A percentile compares a stretch with the other conserved stretches of the same genome.
phyloP scores from a whole-genome alignment of 2,113 vertebrate genomes.

The Pungitius pungitius region DNA sequence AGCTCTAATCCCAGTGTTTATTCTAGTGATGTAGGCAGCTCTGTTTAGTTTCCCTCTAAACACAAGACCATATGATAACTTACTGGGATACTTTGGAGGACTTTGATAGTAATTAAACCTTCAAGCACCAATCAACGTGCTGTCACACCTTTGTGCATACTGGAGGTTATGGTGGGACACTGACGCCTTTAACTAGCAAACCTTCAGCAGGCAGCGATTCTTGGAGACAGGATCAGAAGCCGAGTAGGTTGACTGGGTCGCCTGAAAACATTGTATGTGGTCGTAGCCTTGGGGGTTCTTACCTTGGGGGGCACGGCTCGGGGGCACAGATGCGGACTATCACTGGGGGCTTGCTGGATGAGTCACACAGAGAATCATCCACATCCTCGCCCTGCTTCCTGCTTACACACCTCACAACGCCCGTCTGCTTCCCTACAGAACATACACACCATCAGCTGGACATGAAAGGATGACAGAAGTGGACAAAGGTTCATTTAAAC shows the following conservation, averaged over 20 bases:
- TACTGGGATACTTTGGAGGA: no score
- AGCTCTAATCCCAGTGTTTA: not conserved
- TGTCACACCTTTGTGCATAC: no score
- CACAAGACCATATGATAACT: no score
- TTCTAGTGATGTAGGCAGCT: not conserved
- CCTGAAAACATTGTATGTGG: not conserved
- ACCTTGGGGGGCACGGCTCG: constrained; percentile 89
- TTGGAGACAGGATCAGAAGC: no score
- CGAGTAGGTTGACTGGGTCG: no score
- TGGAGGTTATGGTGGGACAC: no score
- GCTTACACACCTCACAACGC: constrained; percentile 86
- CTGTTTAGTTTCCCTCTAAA: constrained; percentile 5
- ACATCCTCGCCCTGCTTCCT: constrained; percentile 76
- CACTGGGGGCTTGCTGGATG: constrained; percentile 77
- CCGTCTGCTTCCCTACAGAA: constrained; percentile 85
- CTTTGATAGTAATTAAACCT: no score
- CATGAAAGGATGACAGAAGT: not conserved
- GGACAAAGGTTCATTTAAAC: not conserved
- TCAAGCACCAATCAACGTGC: no score
- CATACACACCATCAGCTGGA: not conserved
- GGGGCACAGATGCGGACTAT: constrained; percentile 85
- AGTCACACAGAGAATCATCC: constrained; percentile 82
- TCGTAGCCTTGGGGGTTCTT: constrained; percentile 1
- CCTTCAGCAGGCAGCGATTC: no score
- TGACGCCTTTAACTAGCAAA: no score